Evolutionary conservation across 2,888 invertebrate genomes (phyloP).

Genomic region (Unio pictorum): DNA sequence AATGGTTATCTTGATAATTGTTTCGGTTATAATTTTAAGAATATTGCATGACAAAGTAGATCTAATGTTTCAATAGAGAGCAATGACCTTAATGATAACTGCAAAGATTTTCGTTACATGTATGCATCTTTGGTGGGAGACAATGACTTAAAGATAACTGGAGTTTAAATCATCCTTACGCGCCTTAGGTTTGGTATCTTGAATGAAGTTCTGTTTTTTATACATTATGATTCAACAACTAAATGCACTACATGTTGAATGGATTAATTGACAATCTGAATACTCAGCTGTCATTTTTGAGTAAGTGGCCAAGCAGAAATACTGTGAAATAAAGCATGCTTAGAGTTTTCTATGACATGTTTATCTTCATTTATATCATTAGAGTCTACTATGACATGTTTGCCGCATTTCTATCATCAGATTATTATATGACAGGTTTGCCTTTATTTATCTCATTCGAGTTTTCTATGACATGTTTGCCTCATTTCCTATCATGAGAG

Average conservation of each 20-base stretch:
- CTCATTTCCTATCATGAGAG: constrained; percentile 14
- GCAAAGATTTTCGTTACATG: not conserved
- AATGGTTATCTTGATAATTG: too few relatives aligned
- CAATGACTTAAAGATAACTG: constrained; percentile 14
- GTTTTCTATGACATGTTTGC: not conserved
- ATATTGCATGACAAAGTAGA: too few relatives aligned
- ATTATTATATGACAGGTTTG: too few relatives aligned
- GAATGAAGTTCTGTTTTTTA: constrained; percentile 18
- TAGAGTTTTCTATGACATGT: too few relatives aligned
- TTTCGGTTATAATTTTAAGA: too few relatives aligned
- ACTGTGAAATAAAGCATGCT: constrained; percentile 14
- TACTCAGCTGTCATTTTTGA: constrained; percentile 10
- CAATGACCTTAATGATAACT: too few relatives aligned
- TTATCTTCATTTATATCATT: too few relatives aligned
- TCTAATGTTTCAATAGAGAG: too few relatives aligned
- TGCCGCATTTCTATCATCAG: too few relatives aligned
- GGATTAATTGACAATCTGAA: constrained; percentile 22
- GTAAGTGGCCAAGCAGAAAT: constrained; percentile 15
- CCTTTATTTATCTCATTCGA: too few relatives aligned
- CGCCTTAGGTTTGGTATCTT: constrained; percentile 9
- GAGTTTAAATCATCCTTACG: constrained; percentile 24
- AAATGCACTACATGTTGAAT: constrained; percentile 22
- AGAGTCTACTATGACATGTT: too few relatives aligned
- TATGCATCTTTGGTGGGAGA: constrained; percentile 4
- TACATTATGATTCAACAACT: constrained; percentile 13